Conservation (phyloP, 2,113 vertebrate genomes). For the Helogale parvula region DNA sequence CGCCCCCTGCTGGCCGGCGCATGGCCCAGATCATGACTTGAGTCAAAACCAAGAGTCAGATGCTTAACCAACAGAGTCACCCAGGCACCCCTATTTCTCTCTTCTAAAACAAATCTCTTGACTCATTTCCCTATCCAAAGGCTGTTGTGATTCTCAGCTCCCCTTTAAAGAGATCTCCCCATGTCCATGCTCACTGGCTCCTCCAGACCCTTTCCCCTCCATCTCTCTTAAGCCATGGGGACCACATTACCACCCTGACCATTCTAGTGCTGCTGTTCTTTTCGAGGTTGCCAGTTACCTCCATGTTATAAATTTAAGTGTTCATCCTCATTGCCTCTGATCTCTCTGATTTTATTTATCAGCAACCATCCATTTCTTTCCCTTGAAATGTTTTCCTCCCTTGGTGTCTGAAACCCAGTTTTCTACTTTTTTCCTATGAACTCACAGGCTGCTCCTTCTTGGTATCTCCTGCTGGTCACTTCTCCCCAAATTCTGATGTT, state of each 20-base stretch:
- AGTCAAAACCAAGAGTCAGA: no score
- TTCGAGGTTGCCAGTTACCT: background rate
- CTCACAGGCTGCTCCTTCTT: background rate
- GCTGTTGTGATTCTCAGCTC: background rate
- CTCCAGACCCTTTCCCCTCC: no score
- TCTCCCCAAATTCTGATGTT: background rate
- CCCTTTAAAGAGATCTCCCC: background rate
- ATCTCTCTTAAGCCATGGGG: background rate
- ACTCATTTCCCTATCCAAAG: background rate
- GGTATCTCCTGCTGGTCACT: background rate
- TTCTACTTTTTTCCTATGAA: background rate
- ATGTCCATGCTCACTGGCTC: background rate
- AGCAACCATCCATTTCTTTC: background rate
- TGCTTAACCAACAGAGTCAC: no score
- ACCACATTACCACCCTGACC: background rate
- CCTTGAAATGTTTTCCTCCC: background rate
- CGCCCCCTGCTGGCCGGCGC: no score
- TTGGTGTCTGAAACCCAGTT: accelerated
- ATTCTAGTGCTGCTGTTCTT: background rate
- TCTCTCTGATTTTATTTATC: background rate
- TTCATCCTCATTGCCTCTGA: accelerated
- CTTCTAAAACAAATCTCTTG: background rate
- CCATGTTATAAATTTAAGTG: background rate
- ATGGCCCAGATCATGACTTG: no score
- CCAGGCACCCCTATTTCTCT: background rate